phyloP scores from a whole-genome alignment of 2,113 vertebrate species.

The Colinus virginianus region DNA sequence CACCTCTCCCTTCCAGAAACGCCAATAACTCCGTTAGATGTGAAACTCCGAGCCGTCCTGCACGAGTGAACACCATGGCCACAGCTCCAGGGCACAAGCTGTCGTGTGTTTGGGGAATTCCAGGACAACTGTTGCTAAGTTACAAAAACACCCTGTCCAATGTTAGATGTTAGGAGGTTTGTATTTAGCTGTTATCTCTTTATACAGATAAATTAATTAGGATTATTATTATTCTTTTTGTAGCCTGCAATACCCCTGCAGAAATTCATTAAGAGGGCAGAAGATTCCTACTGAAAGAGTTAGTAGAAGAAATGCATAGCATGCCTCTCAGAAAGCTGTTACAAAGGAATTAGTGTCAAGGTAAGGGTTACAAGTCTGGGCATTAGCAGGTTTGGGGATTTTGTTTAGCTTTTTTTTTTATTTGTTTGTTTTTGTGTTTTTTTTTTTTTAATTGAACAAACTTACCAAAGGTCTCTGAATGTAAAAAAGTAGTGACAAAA shows the following conservation, averaged over 20 bases:
- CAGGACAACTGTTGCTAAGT: slow-evolving; percentile 66
- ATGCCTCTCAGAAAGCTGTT: slow-evolving; percentile 87
- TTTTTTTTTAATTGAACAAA: slow-evolving; percentile 73
- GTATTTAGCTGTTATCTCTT: slow-evolving; percentile 51
- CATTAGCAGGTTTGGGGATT: slow-evolving; percentile 75
- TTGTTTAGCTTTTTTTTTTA: background rate
- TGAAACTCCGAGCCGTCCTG: slow-evolving; percentile 34
- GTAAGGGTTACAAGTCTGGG: slow-evolving; percentile 62
- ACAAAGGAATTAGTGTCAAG: slow-evolving; percentile 87
- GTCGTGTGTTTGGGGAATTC: slow-evolving; percentile 72
- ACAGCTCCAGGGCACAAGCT: slow-evolving; percentile 29
- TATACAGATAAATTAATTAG: slow-evolving; percentile 41
- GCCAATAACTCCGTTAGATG: background rate
- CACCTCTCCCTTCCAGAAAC: background rate
- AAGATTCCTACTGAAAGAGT: slow-evolving; percentile 67
- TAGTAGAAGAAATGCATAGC: slow-evolving; percentile 79
- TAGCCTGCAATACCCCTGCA: slow-evolving; percentile 73
- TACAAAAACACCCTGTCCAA: slow-evolving; percentile 25
- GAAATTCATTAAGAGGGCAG: slow-evolving; percentile 60
- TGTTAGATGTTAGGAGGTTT: slow-evolving; percentile 32
- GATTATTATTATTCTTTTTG: slow-evolving; percentile 17
- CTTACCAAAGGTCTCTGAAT: slow-evolving; percentile 99
- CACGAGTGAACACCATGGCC: slow-evolving; percentile 45
- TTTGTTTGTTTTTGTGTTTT: background rate
- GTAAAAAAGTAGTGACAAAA: slow-evolving; percentile 81